These are phyloP conservation scores for Eubucco bourcierii DNA, from an alignment of 2,113 vertebrate species.

Conservation along the genomic window DNA sequence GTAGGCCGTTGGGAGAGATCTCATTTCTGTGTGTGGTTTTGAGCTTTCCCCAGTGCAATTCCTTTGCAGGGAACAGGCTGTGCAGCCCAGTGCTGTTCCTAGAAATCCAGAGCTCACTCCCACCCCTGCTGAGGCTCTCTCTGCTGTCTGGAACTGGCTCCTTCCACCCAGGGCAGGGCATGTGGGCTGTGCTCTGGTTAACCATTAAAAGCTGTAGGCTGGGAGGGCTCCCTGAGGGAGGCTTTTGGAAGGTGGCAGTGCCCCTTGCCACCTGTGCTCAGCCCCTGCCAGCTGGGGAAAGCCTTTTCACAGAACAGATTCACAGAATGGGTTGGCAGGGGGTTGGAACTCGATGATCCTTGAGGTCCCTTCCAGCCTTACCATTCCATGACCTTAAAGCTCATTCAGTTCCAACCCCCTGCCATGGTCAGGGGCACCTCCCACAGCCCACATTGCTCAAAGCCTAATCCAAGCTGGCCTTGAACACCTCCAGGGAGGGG, in stretches of 20 bases:
- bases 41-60: not conserved
- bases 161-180: not conserved
- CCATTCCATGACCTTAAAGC: too few species aligned
- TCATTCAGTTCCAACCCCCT: too few species aligned
- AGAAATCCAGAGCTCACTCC: not conserved
- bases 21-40: not conserved
- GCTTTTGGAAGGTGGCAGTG: not conserved
- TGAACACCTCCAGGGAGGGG: too few species aligned
- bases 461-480: too few species aligned
- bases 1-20: not conserved
- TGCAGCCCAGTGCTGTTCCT: not conserved
- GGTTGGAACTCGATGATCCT: too few species aligned
- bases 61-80: not conserved
- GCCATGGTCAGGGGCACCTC: too few species aligned
- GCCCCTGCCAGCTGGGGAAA: rapidly evolving
- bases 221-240: not conserved
- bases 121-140: not conserved
- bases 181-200: not conserved
- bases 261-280: not conserved
- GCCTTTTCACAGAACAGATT: not conserved
- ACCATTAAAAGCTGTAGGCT: not conserved
- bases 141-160: not conserved
- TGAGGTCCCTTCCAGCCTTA: too few species aligned
- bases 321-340: too few species aligned
- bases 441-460: too few species aligned